Conservation (phyloP, 2,797 vertebrate genomes). For the Hoplostethus atlanticus region DNA sequence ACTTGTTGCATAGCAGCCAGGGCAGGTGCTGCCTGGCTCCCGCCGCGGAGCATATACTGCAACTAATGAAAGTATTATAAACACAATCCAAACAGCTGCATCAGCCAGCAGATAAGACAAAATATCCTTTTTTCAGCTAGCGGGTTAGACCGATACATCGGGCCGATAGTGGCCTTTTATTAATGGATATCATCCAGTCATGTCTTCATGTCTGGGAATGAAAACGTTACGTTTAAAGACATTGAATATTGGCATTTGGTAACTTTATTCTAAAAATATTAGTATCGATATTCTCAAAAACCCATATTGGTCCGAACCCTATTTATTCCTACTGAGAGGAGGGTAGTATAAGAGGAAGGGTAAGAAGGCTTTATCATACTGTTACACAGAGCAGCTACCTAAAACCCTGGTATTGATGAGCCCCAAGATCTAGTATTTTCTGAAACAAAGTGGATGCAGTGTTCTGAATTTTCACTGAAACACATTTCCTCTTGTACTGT, state of each 20-base stretch:
- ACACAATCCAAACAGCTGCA: constrained; percentile 14
- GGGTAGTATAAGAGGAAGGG: too few relatives aligned
- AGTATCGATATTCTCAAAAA: too few relatives aligned
- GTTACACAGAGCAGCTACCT: neutral
- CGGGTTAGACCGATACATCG: neutral
- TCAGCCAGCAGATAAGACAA: constrained; percentile 8
- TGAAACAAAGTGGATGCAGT: constrained; percentile 1
- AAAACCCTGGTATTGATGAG: neutral
- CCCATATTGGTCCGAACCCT: too few relatives aligned
- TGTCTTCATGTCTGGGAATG: too few relatives aligned
- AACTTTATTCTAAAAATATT: too few relatives aligned
- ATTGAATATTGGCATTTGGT: too few relatives aligned
- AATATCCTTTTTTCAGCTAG: neutral
- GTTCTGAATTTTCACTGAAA: constrained; percentile 4
- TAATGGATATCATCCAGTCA: too few relatives aligned
- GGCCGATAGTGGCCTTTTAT: too few relatives aligned
- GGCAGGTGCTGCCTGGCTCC: constrained; percentile 5
- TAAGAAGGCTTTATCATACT: too few relatives aligned
- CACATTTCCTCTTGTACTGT: constrained; percentile 3
- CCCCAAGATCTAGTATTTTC: neutral
- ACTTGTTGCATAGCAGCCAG: too few relatives aligned
- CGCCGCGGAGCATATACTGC: constrained; percentile 3
- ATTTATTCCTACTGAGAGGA: too few relatives aligned
- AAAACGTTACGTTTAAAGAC: too few relatives aligned
- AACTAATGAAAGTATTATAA: neutral